Evolutionary conservation across 2,888 invertebrate species (phyloP), one percentile per base, ranked within the genome.

Genomic region (Peribatodes rhomboidaria): DNA sequence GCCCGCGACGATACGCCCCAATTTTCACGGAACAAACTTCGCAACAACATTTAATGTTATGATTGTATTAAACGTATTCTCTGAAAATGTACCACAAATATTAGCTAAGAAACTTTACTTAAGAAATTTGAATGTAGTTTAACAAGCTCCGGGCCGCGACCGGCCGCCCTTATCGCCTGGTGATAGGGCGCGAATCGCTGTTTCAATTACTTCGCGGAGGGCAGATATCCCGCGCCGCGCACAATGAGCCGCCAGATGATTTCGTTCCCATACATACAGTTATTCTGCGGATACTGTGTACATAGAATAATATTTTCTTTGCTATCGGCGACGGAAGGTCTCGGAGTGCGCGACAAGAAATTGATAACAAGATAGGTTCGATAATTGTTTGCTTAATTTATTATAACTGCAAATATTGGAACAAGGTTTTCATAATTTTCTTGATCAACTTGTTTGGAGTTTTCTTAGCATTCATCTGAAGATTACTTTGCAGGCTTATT

Each of bases 1-100:
- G 39, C 47, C 41, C 53, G 39, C 61, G 44, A 42, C 63, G 57
- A 20, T 49, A 41, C 60, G 41, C 37, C 53, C 55, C 61, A 52
- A 61, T 60, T 67, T 54, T 62, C 44, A 52, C 50, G 61, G 62
- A 67, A 65, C 79, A 79, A 84, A 85, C 82, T 85, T 82, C 70
- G 74, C 73, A 81, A 82, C 83, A 84, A 85, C 86, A 83, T 82
- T 82, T 78, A 81, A 85, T 85, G 84, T 87, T 86, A 82, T 86
- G 85, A 84, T 86, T 86, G 84, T 84, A 86, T 86, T 86, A 86
- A 86, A 85, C 81, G 81, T 84, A 81, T 85, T 84, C 82, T 76
- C 71, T 77, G 84, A 85, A 86, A 86, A 85, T 82, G 81, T 84
- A 83, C 82, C 82, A 77, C 85, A 86, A 86, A 86, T 86, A 86